phyloP scores from a whole-genome alignment of 1,140 invertebrate genomes.

The Coptotermes formosanus region DNA sequence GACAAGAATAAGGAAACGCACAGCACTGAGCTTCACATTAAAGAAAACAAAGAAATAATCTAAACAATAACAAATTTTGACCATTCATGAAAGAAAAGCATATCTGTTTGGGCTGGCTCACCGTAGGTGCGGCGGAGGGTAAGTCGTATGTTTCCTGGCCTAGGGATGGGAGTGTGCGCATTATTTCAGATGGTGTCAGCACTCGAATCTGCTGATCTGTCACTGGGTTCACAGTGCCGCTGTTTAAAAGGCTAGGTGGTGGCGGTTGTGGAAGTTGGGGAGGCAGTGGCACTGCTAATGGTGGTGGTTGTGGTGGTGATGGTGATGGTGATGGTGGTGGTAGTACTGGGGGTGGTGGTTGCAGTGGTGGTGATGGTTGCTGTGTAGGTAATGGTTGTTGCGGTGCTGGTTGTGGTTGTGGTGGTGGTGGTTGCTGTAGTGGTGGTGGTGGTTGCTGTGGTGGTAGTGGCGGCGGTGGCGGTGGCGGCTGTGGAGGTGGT shows the following conservation, averaged over 20 bases:
- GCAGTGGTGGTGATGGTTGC: conserved; percentile 34
- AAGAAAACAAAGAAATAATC: not conserved
- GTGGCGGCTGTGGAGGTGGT: conserved; percentile 38
- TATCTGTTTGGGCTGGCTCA: conserved; percentile 47
- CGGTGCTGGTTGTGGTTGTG: conserved; percentile 34
- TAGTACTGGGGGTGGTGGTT: conserved; percentile 34
- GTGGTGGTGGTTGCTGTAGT: conserved; percentile 36
- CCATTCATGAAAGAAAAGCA: conserved; percentile 4
- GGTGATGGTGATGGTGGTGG: conserved; percentile 36
- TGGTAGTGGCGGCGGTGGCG: conserved; percentile 40
- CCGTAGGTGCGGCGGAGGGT: conserved; percentile 52
- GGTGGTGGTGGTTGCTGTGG: conserved; percentile 39
- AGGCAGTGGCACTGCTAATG: conserved; percentile 40
- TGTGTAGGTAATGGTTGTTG: too few species aligned
- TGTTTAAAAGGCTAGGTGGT: conserved; percentile 37
- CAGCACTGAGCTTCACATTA: not conserved
- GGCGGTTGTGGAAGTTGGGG: conserved; percentile 36
- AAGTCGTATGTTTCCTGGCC: conserved; percentile 67
- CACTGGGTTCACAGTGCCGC: conserved; percentile 6
- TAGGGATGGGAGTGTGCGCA: conserved; percentile 80
- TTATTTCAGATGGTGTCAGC: conserved; percentile 81
- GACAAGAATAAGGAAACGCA: conserved; percentile 6
- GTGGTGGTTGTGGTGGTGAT: conserved; percentile 35
- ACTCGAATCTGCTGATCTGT: conserved; percentile 76
- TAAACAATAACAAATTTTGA: conserved; percentile 20